phyloP scores from a whole-genome alignment of 2,797 vertebrate species.

The Falco concolor region DNA sequence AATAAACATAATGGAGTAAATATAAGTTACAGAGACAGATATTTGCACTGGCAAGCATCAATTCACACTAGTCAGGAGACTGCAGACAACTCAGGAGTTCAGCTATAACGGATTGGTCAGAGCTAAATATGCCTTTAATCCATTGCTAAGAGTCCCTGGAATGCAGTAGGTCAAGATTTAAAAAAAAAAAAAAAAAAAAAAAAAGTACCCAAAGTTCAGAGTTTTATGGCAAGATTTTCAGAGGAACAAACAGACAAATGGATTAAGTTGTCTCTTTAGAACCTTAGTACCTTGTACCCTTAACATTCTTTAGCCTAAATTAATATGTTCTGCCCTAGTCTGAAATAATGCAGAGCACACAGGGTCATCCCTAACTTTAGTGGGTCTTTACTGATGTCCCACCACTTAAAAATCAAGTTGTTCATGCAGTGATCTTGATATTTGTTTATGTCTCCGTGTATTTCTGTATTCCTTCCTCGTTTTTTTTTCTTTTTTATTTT shows the following conservation, averaged over 20 bases:
- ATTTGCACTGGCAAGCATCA: neutral
- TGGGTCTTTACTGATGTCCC: neutral
- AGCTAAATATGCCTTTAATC: slow-evolving; percentile 28
- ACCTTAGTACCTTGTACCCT: neutral
- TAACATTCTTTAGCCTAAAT: neutral
- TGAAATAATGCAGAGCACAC: neutral
- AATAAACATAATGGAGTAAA: neutral
- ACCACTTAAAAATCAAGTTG: neutral
- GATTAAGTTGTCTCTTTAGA: neutral
- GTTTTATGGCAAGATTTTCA: neutral
- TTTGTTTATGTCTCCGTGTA: neutral
- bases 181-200: neutral
- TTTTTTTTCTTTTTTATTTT: neutral
- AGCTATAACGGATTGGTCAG: neutral
- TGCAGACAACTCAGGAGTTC: neutral
- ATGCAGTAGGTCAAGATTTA: neutral
- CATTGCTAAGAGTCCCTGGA: slow-evolving; percentile 8
- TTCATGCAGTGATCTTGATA: neutral
- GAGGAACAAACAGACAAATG: neutral
- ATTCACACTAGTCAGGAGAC: neutral
- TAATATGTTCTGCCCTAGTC: neutral
- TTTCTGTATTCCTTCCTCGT: neutral
- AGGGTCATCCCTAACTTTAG: neutral
- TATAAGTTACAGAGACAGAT: neutral
- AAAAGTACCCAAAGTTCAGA: neutral